Evolutionary conservation across 2,797 vertebrate species (phyloP), one percentile per base, ranked within the genome.

Genomic region (Mastacembelus armatus): DNA sequence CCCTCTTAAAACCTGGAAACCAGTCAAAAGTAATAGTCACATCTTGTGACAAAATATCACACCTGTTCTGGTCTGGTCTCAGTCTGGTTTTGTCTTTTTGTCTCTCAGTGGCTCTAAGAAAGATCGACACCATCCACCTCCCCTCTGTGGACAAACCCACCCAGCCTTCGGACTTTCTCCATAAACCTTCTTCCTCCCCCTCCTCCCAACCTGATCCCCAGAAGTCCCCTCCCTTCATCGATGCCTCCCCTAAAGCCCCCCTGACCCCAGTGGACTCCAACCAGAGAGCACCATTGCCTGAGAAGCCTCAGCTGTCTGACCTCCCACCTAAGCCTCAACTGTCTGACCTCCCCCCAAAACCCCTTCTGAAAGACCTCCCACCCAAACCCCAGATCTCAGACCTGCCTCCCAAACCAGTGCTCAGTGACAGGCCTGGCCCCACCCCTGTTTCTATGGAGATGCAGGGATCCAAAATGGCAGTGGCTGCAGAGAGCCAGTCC

Each of bases 91-190:
- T 58, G 12, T 43, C 9, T 51, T 9, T 33, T 21, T 9, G 3
- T 39, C 8, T 57, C 38, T 29, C 38, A 71, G 69, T 71, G 38
- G 52, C 69, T 38, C 40, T 71, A 1, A 71, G 69, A 54, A 64
- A 71, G 69, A 64, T 64, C 9, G 60, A 71, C 45, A 44, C 38
- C 18, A 9, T 51, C 29, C 59, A 63, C 68, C 36, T 63, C 3
- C 51, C 59, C 1, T 64, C 52, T 30, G 60, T 64, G 45, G 69
- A 64, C 43, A 70, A 48, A 15, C 19, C 48, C 19, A 30, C 27
- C 35, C 54, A 24, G 16, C 7, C 47, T 45, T 38, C 29, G 51
- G 66, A 68, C 48, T 8, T 29, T 10, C 32, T 36, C 30, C 32
- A 50, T 14, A 68, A 21, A 36, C 55, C 35, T 4, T 14, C 50